Base-by-base conservation (phyloP, 2,888 invertebrate genomes). In the Hylaea fasciaria region DNA sequence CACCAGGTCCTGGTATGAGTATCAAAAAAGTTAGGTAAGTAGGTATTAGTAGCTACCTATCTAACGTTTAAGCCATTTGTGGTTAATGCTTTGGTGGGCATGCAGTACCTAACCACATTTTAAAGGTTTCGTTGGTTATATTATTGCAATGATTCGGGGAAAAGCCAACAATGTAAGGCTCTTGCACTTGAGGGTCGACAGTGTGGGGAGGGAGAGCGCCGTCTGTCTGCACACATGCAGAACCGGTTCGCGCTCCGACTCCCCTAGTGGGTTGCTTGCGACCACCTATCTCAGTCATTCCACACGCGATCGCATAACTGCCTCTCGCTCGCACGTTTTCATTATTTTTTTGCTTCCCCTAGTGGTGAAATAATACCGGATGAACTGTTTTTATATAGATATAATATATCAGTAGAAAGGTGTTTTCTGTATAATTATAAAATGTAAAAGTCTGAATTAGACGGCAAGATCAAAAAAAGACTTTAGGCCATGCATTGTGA, bases 211-310 rank as follows among this genome's bases (percentile, higher is more conserved):
- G 87, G 87, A 62, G 67, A 83, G 83, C 82, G 87, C 85, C 85
- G 87, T 83, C 87, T 82, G 82, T 80, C 83, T 87, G 87, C 89
- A 89, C 90, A 87, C 91, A 89, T 89, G 89, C 89, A 89, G 90
- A 89, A 89, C 91, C 90, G 89, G 91, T 89, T 89, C 81, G 85
- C 85, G 87, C 82, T 86, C 85, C 76, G 78, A 85, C 88, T 90
- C 87, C 89, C 89, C 89, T 86, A 84, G 84, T 86, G 83, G 82
- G 81, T 79, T 85, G 82, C 76, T 79, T 85, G 82, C 76, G 75
- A 77, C 73, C 71, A 71, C 83, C 84, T 85, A 84, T 84, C 81
- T 91, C 79, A 81, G 81, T 83, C 79, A 80, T 78, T 81, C 85
- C 88, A 86, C 86, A 87, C 85, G 85, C 86, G 86, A 79, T 75